Evolutionary conservation across 1,140 invertebrate species (phyloP), one percentile per base, ranked within the genome.

Genomic region (Araneus ventricosus): DNA sequence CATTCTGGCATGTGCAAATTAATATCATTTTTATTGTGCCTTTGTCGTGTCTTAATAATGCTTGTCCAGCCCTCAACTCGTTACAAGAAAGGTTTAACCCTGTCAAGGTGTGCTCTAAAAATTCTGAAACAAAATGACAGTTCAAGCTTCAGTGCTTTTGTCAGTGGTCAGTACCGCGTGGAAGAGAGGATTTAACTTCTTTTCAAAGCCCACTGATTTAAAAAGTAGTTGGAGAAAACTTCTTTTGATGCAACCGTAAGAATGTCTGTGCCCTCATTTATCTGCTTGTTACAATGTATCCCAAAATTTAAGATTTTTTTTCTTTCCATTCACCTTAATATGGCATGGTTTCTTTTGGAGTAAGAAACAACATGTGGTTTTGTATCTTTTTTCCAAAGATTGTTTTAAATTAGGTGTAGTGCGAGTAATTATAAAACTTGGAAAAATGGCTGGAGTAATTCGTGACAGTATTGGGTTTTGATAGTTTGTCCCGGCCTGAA

Each of bases 61-160:
- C 45, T 14, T 52, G 45, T 52, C 45, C 45, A 52, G 45, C 45
- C 14, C 30, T 75, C 34, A 14, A 70, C 67, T 70, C 27, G 67
- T 70, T 75, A 5, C 34, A 14, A 20, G 34, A 22, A 27, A 34
- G 34, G 5, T 37, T 75, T 75, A 14, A 30, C 27, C 34, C 20
- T 34, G 70, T 34, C 34, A 20, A 5, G 70, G 30, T 20, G 70
- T 20, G 70, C 70, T 75, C 70, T 75, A 75, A 30, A 75, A 34
- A 37, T 75, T 75, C 20, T 17, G 27, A 75, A 75, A 75, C 27
- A 70, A 70, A 75, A 27, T 75, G 70, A 37, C 70, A 75, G 70
- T 75, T 20, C 17, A 75, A 20, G 30, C 27, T 70, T 27, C 27
- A 17, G n/a, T 34, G 67, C 30, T 75, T 75, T 75, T 75, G 70